A percentile compares a stretch with the other conserved stretches of the same genome.
Evolutionary conservation across 1,140 invertebrate genomes (phyloP).

Genomic region (Pseudomyrmex flavicornis): DNA sequence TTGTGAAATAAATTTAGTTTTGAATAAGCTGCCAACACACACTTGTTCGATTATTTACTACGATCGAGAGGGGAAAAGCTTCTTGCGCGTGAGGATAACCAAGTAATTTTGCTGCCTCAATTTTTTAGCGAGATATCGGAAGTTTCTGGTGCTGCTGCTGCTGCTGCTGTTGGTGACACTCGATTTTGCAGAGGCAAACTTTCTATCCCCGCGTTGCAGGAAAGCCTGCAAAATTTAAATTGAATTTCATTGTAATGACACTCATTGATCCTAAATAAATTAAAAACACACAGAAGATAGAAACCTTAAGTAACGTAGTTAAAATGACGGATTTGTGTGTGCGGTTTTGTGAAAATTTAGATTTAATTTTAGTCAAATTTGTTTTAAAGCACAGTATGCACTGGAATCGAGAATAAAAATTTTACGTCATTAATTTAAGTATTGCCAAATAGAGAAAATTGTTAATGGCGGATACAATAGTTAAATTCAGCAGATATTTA

Average conservation of each 20-base stretch:
- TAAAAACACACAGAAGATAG: slow-evolving; percentile 36
- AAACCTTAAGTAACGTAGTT: slow-evolving; percentile 9
- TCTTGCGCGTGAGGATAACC: slow-evolving; percentile 34
- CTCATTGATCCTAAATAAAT: slow-evolving; percentile 49
- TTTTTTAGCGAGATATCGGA: slow-evolving; percentile 57
- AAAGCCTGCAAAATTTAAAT: slow-evolving; percentile 53
- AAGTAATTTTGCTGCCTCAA: slow-evolving; percentile 51
- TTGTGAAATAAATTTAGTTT: slow-evolving; percentile 40
- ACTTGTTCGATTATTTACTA: slow-evolving; percentile 44
- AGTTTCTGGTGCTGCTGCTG: slow-evolving; percentile 62
- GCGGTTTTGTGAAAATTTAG: not conserved
- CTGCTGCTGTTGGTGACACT: slow-evolving; percentile 62
- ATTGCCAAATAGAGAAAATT: too few relatives aligned
- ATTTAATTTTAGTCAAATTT: not conserved
- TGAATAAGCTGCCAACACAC: slow-evolving; percentile 18
- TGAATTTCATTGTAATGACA: slow-evolving; percentile 59
- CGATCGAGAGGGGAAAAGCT: slow-evolving; percentile 26
- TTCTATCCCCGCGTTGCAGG: slow-evolving; percentile 51
- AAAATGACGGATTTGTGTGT: slow-evolving; percentile 26
- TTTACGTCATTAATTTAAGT: not conserved
- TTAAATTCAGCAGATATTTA: too few relatives aligned
- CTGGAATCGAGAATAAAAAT: too few relatives aligned
- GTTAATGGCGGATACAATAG: too few relatives aligned
- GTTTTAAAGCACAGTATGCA: too few relatives aligned
- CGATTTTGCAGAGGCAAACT: slow-evolving; percentile 65